Base-by-base conservation (phyloP, 2,113 vertebrate species). In the Xiphorhynchus elegans region DNA sequence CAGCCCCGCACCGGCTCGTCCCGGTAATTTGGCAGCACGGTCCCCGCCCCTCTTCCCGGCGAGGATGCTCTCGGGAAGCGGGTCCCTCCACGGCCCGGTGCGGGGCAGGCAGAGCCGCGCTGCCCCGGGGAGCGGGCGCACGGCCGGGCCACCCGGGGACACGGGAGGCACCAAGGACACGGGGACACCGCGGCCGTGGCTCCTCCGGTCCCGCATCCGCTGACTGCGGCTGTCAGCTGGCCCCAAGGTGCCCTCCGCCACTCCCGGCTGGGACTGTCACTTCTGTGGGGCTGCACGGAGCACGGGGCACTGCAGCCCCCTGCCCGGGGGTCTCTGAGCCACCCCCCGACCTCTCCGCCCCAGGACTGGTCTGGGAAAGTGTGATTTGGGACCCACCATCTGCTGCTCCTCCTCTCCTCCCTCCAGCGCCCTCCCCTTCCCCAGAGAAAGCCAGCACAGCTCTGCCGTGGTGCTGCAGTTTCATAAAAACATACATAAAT, bases 401-500 rank as follows among this genome's bases (percentile, higher is more conserved):
- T 14, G 31, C 42, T 16, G 6, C 35, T 87, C 37, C 63, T 84
- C 56, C 42, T 81, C 69, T 68, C 59, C 39, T 35, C 74, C 67
- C 90, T 49, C 58, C 49, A 56, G 91, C 53, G 4, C 55, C 82
- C 82, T 74, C 83, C 75, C n/a, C 3, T 66, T 84, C 83, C 95
- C 83, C 62, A 87, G 64, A 91, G 87, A 92, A 83, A 91, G 53
- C 75, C 64, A 40, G 87, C 73, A 84, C 72, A 80, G 85, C 88
- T 95, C 67, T 76, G 82, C 73, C 0, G n/a, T 77, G 76, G 8
- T 96, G 87, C 97, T 97, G 97, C 84, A 96, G 96, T 96, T 97
- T 97, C 94, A 97, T 98, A 98, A 95, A 98, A 98, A 98, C 95
- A 97, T 97, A 98, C 94, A 98, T 97, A 98, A 98, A 98, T 98